Conservation (phyloP, 1,140 invertebrate genomes). For the Cydia amplana region DNA sequence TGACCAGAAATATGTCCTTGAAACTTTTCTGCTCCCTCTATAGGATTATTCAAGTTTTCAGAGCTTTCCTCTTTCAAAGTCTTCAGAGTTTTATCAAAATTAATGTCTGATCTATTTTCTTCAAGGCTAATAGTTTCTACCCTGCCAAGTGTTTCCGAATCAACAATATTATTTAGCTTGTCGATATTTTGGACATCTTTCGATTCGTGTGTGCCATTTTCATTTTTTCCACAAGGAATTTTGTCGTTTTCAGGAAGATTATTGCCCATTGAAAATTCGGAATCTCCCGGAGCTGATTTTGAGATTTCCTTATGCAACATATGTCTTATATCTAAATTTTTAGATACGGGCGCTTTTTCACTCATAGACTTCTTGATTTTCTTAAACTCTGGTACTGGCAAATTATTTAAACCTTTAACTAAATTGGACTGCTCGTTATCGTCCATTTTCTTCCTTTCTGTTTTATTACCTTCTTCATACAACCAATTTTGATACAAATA, state of each 20-base stretch:
- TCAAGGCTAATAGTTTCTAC: background rate
- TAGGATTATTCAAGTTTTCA: background rate
- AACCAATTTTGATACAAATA: constrained; percentile 80
- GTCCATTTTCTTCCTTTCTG: constrained; percentile 59
- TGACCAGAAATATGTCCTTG: background rate
- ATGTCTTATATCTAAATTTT: background rate
- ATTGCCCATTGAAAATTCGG: background rate
- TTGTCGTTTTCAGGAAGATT: background rate
- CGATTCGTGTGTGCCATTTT: background rate
- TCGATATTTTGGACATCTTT: background rate
- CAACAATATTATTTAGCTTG: background rate
- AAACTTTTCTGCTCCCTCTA: background rate
- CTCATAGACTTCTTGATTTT: constrained; percentile 52
- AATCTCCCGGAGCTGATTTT: background rate
- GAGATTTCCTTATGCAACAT: constrained; percentile 38
- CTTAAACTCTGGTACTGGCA: constrained; percentile 41
- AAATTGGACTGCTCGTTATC: constrained; percentile 56
- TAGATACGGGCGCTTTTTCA: constrained; percentile 44
- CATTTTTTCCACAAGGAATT: background rate
- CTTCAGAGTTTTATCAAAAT: background rate
- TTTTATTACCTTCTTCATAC: constrained; percentile 71
- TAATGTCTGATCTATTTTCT: background rate
- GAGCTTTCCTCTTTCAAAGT: background rate
- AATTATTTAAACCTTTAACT: constrained; percentile 61
- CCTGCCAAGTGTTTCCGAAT: background rate